A percentile compares a stretch with the other conserved stretches of the same genome.
phyloP scores from a whole-genome alignment of 2,113 vertebrate species.

The Sinosuthora webbiana region DNA sequence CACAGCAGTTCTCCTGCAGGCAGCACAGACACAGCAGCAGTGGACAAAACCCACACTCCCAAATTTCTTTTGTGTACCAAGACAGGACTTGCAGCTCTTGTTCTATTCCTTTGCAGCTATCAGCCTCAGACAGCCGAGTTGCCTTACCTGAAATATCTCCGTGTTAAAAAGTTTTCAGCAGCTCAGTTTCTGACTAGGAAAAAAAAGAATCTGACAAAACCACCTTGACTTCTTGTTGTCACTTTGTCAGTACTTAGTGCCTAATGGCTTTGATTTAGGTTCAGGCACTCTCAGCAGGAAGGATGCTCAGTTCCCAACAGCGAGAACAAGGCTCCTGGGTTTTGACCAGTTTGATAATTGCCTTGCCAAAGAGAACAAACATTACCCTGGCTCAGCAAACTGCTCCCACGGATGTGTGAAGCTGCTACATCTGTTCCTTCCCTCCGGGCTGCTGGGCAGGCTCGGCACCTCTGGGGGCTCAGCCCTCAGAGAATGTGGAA shows the following conservation, averaged over 20 bases:
- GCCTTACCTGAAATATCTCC: neutral
- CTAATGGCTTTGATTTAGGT: neutral
- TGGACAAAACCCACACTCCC: neutral
- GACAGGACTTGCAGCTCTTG: neutral
- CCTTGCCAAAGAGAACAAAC: neutral
- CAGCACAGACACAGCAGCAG: neutral
- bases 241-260: neutral
- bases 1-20: neutral
- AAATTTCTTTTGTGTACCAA: neutral
- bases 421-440: neutral
- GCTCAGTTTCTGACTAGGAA: neutral
- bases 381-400: neutral
- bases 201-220: neutral
- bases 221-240: neutral
- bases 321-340: neutral
- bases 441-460: neutral
- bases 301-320: neutral
- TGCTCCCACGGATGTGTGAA: neutral
- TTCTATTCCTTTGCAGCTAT: neutral
- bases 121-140: neutral
- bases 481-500: neutral
- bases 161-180: neutral
- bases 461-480: neutral
- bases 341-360: neutral
- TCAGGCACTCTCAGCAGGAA: neutral